Evolutionary conservation across 1,140 invertebrate genomes (phyloP), one percentile per base, ranked within the genome.

Genomic region (Trichonephila inaurata): DNA sequence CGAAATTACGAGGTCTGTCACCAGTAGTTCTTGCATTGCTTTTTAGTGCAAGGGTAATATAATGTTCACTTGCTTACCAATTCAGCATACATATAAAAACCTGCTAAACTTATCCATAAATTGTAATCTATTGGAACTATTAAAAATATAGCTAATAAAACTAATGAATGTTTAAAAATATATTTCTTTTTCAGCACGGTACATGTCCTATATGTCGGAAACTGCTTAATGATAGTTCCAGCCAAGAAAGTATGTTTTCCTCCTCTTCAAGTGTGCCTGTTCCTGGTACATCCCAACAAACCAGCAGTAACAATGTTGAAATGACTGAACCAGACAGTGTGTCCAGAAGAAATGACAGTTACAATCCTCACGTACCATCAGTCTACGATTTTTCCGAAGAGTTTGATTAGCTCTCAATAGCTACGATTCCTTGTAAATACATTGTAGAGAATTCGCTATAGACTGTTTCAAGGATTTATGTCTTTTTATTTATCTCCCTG

Each of bases 171-270:
- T 10, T 51, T 51, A 51, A 1, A 51, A 10, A 51, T 93, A 28
- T 92, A 19, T 69, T 94, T 94, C 92, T 95, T 93, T 96, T 96
- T 51, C 95, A 97, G 96, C 98, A 99, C 96, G 98, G 98, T 92
- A 99, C 98, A 14, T 99, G 98, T 96, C 98, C 98, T 81, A 98
- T 99, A 95, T 99, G 98, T 96, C 97, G 98, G 94, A 98, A 98
- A 96, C 97, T 97, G 95, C 96, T 98, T 95, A 96, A 96, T 94
- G 96, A 97, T 94, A 96, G 44, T 28, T 87, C 89, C 66, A 87
- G 83, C 40, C 92, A 93, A 81, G 92, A 93, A 8, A 87, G 77
- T 33, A 24, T 88, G 19, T 88, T 88, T 85, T 83, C 58, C n/a
- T 88, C 28, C 19, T 86, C 90, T 28, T 18, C 62, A 86, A 64